phyloP scores from a whole-genome alignment of 2,888 invertebrate genomes.

The Tanytarsus gracilentus region DNA sequence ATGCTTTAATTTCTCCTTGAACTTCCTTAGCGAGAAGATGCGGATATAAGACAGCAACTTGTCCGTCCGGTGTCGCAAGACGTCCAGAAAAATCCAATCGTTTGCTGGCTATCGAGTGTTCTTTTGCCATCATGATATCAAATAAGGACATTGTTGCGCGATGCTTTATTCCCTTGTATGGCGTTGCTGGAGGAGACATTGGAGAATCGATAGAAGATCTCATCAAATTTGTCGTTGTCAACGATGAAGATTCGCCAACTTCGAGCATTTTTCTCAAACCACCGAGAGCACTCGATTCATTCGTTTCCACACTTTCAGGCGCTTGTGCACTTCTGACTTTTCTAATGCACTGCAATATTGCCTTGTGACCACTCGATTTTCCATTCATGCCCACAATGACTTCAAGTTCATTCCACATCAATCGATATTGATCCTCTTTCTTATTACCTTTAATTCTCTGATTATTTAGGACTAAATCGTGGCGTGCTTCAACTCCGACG shows the following conservation, averaged over 20 bases:
- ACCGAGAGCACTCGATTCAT: slow-evolving; percentile 51
- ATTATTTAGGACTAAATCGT: slow-evolving; percentile 63
- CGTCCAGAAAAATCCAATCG: slow-evolving; percentile 55
- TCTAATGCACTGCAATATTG: slow-evolving; percentile 62
- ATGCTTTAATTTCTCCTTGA: slow-evolving; percentile 32
- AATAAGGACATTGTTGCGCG: slow-evolving; percentile 34
- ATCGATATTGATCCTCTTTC: slow-evolving; percentile 82
- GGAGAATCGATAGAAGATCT: slow-evolving; percentile 79
- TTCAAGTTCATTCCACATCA: slow-evolving; percentile 85
- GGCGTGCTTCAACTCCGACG: slow-evolving; percentile 70
- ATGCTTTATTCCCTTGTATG: slow-evolving; percentile 8
- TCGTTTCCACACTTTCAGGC: slow-evolving; percentile 50
- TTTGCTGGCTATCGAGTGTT: slow-evolving; percentile 44
- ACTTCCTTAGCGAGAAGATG: slow-evolving; percentile 49
- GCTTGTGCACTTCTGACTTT: slow-evolving; percentile 58
- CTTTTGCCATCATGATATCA: slow-evolving; percentile 48
- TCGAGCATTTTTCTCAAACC: slow-evolving; percentile 42
- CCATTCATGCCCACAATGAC: slow-evolving; percentile 68
- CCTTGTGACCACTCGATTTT: slow-evolving; percentile 67
- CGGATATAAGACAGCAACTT: slow-evolving; percentile 63
- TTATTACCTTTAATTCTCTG: slow-evolving; percentile 39
- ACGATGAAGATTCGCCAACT: slow-evolving; percentile 36
- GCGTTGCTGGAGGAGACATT: slow-evolving; percentile 73
- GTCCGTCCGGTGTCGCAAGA: slow-evolving; percentile 54
- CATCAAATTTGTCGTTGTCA: slow-evolving; percentile 48